Percentiles rank a stretch among this genome's conserved stretches.
Conservation (phyloP, 2,888 invertebrate genomes). For the Trissoscelio sp. region DNA sequence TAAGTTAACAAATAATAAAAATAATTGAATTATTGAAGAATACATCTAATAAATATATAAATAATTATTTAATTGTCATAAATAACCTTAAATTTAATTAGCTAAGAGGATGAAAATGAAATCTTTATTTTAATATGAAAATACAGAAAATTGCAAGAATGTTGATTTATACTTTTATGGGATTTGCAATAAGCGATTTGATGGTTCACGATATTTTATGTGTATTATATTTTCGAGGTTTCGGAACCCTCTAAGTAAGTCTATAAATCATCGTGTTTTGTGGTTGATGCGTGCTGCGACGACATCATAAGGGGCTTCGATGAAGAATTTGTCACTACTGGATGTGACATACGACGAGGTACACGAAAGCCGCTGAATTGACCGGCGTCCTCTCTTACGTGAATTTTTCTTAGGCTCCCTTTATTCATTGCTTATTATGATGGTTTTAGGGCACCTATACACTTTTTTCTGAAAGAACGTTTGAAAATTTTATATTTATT, state of each 20-base stretch:
- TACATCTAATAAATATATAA: no score
- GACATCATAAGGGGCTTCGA: conserved; percentile 62
- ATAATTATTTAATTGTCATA: no score
- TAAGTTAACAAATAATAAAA: no score
- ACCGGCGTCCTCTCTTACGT: conserved; percentile 17
- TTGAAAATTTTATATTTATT: no score
- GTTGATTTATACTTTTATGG: conserved; percentile 16
- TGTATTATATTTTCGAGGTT: conserved; percentile 33
- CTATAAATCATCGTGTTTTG: conserved; percentile 56
- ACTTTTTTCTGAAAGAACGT: no score
- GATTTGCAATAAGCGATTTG: conserved; percentile 24
- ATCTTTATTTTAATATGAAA: no score
- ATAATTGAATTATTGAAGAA: no score
- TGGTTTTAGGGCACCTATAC: neutral
- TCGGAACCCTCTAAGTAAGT: conserved; percentile 44
- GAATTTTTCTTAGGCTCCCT: conserved; percentile 12
- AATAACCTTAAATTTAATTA: no score
- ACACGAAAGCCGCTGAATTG: conserved; percentile 35
- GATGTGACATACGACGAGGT: conserved; percentile 39
- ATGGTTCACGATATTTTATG: conserved; percentile 29
- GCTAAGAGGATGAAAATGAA: no score
- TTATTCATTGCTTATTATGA: conserved; percentile 32
- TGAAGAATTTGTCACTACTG: conserved; percentile 64
- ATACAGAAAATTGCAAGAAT: neutral
- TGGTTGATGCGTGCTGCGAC: conserved; percentile 54